phyloP scores from a whole-genome alignment of 1,140 invertebrate species.

The Diprion similis region DNA sequence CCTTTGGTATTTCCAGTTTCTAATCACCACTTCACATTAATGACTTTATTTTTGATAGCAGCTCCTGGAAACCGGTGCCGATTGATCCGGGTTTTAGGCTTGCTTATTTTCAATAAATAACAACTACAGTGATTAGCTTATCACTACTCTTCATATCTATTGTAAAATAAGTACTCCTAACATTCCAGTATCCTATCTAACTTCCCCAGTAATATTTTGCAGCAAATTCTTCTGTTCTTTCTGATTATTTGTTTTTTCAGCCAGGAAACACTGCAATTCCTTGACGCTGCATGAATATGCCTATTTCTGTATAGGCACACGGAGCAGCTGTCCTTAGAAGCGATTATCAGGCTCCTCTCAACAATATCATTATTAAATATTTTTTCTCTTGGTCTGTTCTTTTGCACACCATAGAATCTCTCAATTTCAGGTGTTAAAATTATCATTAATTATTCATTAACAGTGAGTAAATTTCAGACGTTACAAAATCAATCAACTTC shows the following conservation, averaged over 20 bases:
- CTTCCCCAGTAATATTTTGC: background rate
- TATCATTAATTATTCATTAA: no score
- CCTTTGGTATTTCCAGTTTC: background rate
- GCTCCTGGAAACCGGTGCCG: conserved; percentile 57
- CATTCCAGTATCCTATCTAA: background rate
- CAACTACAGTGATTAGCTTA: conserved; percentile 43
- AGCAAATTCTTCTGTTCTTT: background rate
- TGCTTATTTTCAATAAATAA: conserved; percentile 48
- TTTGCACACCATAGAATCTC: background rate
- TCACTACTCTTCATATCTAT: conserved; percentile 22
- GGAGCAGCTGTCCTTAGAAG: conserved; percentile 55
- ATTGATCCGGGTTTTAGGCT: conserved; percentile 50
- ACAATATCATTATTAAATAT: no score
- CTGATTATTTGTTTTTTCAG: conserved; percentile 10
- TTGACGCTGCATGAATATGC: conserved; percentile 61
- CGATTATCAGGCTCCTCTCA: conserved; percentile 22
- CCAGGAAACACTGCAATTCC: conserved; percentile 30
- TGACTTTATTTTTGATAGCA: conserved; percentile 50
- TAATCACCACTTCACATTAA: conserved; percentile 2
- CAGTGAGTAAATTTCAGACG: no score
- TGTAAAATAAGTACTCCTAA: conserved; percentile 11
- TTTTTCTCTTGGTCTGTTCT: background rate
- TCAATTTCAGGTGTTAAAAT: background rate
- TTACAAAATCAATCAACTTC: no score
- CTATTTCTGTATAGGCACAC: conserved; percentile 56